A percentile compares a stretch with the other conserved stretches of the same genome.
Conservation (phyloP, 2,113 vertebrate species). For the Nematolebias whitei region DNA sequence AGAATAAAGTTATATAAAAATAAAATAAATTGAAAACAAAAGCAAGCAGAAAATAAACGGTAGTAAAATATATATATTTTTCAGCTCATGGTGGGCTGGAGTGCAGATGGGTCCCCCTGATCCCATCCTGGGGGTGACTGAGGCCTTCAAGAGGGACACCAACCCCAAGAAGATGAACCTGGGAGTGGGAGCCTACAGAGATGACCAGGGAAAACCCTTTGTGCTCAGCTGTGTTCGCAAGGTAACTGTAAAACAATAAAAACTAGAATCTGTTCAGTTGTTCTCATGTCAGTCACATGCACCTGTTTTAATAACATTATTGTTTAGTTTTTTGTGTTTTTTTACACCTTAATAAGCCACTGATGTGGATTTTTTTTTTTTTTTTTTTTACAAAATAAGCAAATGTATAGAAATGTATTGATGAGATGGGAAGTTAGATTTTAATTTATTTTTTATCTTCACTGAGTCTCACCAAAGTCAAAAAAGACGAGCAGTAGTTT, state of each 20-base stretch:
- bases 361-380: no score
- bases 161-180: constrained; percentile 97
- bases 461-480: no score
- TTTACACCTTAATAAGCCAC: no score
- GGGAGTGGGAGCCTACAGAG: constrained; percentile 93
- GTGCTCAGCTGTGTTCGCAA: constrained; percentile 91
- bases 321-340: no score
- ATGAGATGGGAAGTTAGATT: no score
- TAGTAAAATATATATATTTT: neutral
- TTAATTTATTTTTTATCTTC: no score
- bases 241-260: constrained; percentile 69
- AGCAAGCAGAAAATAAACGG: no score
- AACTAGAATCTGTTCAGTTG: neutral
- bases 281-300: neutral
- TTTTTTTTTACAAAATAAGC: no score
- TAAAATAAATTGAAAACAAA: no score
- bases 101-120: constrained; percentile 96
- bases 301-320: neutral
- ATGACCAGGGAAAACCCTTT: constrained; percentile 90
- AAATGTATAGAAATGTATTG: no score
- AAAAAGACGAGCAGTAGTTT: no score
- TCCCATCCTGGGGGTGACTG: constrained; percentile 93
- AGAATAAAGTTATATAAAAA: no score
- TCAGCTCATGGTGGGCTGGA: constrained; percentile 93
- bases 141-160: constrained; percentile 92